A percentile compares a stretch with the other conserved stretches of the same genome.
Conservation (phyloP, 2,113 vertebrate genomes). For the Malurus cyaneus region DNA sequence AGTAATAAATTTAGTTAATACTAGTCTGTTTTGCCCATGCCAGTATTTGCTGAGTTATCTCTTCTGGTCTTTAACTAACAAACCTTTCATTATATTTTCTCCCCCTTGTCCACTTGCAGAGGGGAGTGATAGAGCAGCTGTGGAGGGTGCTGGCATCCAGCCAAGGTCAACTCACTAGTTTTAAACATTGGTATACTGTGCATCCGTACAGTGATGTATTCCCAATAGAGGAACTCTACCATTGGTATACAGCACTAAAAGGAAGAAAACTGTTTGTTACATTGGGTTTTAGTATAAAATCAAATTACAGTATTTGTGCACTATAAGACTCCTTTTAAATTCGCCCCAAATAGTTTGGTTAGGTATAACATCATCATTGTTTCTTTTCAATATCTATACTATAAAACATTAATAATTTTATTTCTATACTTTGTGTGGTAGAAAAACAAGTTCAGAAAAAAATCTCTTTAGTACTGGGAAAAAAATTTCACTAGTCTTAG, state of each 20-base stretch:
- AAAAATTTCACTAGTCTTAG: not conserved
- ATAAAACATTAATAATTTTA: not conserved
- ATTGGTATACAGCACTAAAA: not conserved
- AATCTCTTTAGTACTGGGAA: not conserved
- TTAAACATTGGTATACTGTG: not conserved
- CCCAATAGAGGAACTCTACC: not conserved
- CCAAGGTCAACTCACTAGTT: rapidly evolving
- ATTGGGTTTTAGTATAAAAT: not conserved
- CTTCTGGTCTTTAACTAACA: not conserved
- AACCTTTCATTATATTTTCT: not conserved
- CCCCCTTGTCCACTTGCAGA: not conserved
- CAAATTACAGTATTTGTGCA: not conserved
- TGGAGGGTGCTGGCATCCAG: not conserved
- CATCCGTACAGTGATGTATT: not conserved
- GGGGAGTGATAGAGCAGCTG: not conserved
- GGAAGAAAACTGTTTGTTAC: not conserved
- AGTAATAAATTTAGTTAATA: not conserved
- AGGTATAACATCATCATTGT: not conserved
- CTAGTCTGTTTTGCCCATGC: not conserved
- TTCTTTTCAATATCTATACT: not conserved
- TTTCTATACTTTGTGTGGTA: not conserved
- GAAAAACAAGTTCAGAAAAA: not conserved
- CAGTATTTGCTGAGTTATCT: not conserved
- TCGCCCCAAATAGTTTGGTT: not conserved
- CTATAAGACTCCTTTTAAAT: not conserved